Conservation (phyloP, 2,113 vertebrate species). For the Daubentonia madagascariensis region DNA sequence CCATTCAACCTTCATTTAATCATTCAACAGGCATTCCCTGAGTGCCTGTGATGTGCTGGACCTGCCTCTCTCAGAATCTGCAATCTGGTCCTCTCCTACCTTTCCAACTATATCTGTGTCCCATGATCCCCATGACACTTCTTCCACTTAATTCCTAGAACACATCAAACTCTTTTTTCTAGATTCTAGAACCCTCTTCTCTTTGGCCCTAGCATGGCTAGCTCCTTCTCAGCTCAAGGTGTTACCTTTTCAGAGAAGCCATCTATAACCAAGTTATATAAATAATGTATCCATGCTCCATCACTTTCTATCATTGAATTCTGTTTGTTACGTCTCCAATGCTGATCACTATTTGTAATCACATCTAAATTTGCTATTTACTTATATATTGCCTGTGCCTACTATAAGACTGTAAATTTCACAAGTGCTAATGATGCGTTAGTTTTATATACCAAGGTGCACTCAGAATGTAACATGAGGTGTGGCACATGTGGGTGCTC, state of each 20-base stretch:
- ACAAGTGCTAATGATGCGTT: not conserved
- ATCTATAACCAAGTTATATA: not conserved
- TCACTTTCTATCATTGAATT: not conserved
- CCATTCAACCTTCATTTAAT: too few species aligned
- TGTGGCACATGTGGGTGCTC: not conserved
- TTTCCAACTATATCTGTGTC: not conserved
- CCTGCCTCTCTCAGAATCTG: not conserved
- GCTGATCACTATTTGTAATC: too few species aligned
- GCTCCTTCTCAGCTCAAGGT: not conserved
- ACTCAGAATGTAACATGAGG: not conserved
- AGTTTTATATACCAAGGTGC: not conserved
- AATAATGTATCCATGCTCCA: not conserved
- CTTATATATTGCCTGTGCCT: not conserved
- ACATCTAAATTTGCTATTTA: not conserved
- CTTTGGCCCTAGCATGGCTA: not conserved
- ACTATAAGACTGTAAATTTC: not conserved
- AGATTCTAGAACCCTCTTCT: not conserved
- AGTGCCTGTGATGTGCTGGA: fast-evolving
- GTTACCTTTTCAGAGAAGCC: not conserved
- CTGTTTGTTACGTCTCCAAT: not conserved
- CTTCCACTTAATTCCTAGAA: not conserved
- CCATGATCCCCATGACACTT: not conserved
- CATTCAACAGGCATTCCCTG: not conserved
- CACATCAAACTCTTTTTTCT: not conserved
- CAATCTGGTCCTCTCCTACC: fast-evolving